These are phyloP conservation scores for Ciconia nigra DNA, from an alignment of 2,797 vertebrate genomes.

Conservation along the genomic window DNA sequence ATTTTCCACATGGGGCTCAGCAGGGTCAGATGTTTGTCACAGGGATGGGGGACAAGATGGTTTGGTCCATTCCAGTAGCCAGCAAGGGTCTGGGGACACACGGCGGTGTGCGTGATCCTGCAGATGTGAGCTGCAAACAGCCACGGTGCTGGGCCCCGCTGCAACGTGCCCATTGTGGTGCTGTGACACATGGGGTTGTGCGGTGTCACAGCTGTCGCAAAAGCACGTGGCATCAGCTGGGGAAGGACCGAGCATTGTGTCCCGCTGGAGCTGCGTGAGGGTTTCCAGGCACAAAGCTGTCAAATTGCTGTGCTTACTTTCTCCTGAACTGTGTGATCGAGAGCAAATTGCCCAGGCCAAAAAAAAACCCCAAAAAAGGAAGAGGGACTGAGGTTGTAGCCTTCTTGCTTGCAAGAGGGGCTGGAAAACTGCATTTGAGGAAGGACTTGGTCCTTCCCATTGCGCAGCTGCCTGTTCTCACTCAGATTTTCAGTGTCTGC, in stretches of 20 bases:
- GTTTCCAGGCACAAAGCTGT: neutral
- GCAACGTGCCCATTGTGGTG: rapidly evolving
- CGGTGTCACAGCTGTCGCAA: rapidly evolving
- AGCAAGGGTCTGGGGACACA: neutral
- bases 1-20: neutral
- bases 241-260: rapidly evolving
- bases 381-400: neutral
- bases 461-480: neutral
- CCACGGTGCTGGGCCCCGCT: rapidly evolving
- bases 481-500: neutral
- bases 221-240: rapidly evolving
- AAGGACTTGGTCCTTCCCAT: neutral
- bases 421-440: neutral
- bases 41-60: neutral
- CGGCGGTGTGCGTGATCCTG: rapidly evolving
- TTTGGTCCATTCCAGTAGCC: neutral
- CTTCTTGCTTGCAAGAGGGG: neutral
- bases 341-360: neutral
- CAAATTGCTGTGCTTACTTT: neutral
- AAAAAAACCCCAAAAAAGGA: neutral
- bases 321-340: neutral
- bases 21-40: neutral
- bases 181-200: rapidly evolving
- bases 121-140: neutral
- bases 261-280: rapidly evolving